These are phyloP conservation scores for Teleiodes luculella DNA, from an alignment of 2,888 invertebrate species.

Conservation along the genomic window DNA sequence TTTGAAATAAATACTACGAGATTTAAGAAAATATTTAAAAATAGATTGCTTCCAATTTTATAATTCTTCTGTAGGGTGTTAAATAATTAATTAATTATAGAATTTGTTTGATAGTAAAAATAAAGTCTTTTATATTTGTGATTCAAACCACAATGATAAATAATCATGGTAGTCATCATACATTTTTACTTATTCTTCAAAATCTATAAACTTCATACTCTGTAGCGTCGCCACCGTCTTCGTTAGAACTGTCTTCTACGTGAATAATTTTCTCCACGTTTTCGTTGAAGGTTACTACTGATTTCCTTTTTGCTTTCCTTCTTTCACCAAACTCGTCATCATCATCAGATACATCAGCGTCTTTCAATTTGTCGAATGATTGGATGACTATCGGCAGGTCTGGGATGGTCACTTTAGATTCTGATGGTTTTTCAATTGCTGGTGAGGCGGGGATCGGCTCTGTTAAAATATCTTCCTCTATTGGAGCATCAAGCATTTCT, in stretches of 20 bases:
- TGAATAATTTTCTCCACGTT: constrained; percentile 74
- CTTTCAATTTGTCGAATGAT: constrained; percentile 66
- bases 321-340: constrained; percentile 68
- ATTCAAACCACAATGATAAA: no score
- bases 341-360: constrained; percentile 50
- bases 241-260: constrained; percentile 64
- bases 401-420: constrained; percentile 33
- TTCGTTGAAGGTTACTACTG: constrained; percentile 77
- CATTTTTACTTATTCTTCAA: constrained; percentile 24
- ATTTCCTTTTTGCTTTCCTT: constrained; percentile 52
- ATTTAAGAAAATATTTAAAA: constrained; percentile 8
- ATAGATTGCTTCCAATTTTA: background rate
- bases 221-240: constrained; percentile 32
- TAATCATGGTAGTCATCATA: background rate
- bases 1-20: background rate
- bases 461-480: constrained; percentile 29
- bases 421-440: constrained; percentile 29
- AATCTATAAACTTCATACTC: constrained; percentile 52
- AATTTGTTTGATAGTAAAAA: background rate
- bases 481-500: constrained; percentile 57
- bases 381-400: constrained; percentile 57
- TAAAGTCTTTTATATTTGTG: no score
- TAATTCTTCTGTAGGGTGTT: background rate
- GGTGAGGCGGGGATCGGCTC: constrained; percentile 27
- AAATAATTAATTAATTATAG: background rate